Evolutionary conservation across 2,113 vertebrate genomes (phyloP), one percentile per base, ranked within the genome.

Genomic region (Phyllostomus hastatus): DNA sequence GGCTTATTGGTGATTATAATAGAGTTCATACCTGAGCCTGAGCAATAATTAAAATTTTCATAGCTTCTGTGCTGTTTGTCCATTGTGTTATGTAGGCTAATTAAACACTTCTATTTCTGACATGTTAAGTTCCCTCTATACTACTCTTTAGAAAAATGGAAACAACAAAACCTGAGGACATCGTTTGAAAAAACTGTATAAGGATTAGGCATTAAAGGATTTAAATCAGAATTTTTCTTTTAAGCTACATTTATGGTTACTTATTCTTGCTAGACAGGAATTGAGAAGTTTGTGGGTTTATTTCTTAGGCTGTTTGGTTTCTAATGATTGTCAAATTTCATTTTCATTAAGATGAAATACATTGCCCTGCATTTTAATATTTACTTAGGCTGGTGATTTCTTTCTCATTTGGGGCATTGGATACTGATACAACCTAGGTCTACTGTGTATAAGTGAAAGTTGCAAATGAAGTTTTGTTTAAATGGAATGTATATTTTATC

Each of bases 221-320:
- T 80, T 88, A 87, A 66, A 85, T 66, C 4, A 76, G 16, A 48
- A 73, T 16, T 46, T 57, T 67, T 12, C 46, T 16, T 57, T 48
- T 59, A 79, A 64, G 38, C 35, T 76, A 7, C 10, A 0, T 79
- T 48, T 73, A 46, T 81, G 73, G 52, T 64, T 66, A 54, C 50
- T 90, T 66, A 59, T 69, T 90, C 22, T 90, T 76, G 17, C 43
- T 50, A 72, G 26, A 57, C 10, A 66, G 12, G 20, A 35, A 52
- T 69, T 94, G 38, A 87, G 52, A 79, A 75, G 10, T 78, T 78
- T 72, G 46, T 92, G 50, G 38, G 35, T 94, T 91, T 59, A 76
- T 93, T 95, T 67, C 66, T 87, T 84, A 50, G 70, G 38, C 83
- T 89, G 1, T 64, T 82, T 86, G 64, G 16, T 95, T 95, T 95